Conservation (phyloP, 2,797 vertebrate species). For the Leptodactylus fallax region DNA sequence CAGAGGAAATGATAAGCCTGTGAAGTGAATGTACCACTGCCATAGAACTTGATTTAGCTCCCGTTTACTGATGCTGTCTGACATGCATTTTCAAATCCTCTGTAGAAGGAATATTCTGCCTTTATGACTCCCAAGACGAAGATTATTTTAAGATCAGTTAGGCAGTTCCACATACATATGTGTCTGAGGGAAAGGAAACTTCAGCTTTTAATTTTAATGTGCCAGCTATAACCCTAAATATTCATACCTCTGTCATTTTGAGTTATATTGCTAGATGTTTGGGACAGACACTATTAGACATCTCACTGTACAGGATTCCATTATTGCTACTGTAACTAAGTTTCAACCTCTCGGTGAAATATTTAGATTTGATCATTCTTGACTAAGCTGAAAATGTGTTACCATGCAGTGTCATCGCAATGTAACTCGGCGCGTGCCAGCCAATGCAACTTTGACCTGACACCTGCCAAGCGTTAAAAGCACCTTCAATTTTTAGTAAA, state of each 20-base stretch:
- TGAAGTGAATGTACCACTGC: conserved; percentile 44
- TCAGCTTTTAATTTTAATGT: conserved; percentile 43
- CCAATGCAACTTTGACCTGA: not conserved
- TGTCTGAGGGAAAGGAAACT: conserved; percentile 22
- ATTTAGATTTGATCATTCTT: not conserved
- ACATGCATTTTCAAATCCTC: conserved; percentile 52
- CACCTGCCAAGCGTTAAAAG: not conserved
- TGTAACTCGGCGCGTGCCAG: too few relatives aligned
- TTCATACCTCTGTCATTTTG: not conserved
- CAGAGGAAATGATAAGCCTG: conserved; percentile 50
- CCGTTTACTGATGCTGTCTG: conserved; percentile 58
- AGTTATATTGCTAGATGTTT: not conserved
- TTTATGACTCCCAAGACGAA: conserved; percentile 50
- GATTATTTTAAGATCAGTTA: conserved; percentile 44
- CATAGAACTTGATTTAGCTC: conserved; percentile 59
- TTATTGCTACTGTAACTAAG: not conserved
- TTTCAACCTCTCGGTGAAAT: not conserved
- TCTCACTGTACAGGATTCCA: not conserved
- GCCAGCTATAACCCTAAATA: not conserved
- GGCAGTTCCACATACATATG: conserved; percentile 26
- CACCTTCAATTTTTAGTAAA: too few relatives aligned
- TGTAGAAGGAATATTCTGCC: conserved; percentile 49
- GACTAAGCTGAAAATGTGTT: not conserved
- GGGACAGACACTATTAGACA: not conserved
- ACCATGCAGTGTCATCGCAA: too few relatives aligned